These are phyloP conservation scores for Cheilosia soror DNA, from an alignment of 2,888 invertebrate species.

Conservation along the genomic window DNA sequence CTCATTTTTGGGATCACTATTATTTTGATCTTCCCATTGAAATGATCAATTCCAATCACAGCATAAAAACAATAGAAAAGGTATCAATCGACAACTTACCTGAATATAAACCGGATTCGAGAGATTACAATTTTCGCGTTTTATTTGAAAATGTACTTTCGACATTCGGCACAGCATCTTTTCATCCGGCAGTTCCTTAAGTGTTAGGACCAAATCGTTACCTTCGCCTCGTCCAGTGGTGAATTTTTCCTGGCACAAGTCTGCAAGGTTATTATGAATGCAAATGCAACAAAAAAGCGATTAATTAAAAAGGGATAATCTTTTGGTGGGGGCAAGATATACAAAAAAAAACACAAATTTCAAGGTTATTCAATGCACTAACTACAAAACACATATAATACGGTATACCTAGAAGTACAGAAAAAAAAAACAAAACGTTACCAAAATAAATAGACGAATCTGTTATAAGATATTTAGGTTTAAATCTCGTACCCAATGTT, in stretches of 20 bases:
- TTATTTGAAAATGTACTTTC: conserved; percentile 85
- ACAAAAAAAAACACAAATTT: background rate
- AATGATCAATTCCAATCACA: background rate
- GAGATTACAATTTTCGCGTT: conserved; percentile 81
- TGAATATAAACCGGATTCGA: conserved; percentile 82
- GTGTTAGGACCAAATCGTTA: conserved; percentile 83
- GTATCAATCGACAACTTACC: conserved; percentile 77
- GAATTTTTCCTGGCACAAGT: conserved; percentile 83
- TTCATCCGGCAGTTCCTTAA: conserved; percentile 80
- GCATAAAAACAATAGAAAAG: conserved; percentile 15
- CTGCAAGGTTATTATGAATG: conserved; percentile 78
- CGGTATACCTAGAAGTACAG: background rate
- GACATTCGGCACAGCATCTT: conserved; percentile 84
- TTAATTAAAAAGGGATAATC: background rate
- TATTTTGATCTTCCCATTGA: too few species aligned
- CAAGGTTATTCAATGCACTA: background rate
- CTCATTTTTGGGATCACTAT: background rate
- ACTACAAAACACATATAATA: background rate
- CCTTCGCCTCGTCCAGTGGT: conserved; percentile 83
- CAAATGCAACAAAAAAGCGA: background rate
- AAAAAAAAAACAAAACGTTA: conserved; percentile 76
- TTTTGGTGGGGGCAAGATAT: background rate
- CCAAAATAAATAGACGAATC: conserved; percentile 81
- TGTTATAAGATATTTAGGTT: conserved; percentile 79
- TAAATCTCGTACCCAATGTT: conserved; percentile 82